These are phyloP conservation scores for Pseudopleuronectes americanus DNA, from an alignment of 2,797 vertebrate species.

Conservation along the genomic window DNA sequence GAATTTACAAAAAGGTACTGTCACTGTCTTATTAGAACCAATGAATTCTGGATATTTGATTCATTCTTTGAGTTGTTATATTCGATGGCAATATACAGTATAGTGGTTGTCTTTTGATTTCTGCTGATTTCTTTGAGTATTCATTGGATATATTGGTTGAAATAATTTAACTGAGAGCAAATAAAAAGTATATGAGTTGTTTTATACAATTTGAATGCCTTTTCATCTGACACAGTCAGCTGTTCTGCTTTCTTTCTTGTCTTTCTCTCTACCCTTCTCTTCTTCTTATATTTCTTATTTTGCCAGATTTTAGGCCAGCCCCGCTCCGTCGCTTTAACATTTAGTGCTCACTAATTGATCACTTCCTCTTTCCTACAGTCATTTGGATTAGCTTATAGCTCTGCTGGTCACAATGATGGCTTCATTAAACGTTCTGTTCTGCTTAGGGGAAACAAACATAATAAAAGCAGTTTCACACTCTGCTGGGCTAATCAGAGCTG, in stretches of 20 bases:
- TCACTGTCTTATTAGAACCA: constrained; percentile 79
- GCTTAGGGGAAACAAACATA: neutral
- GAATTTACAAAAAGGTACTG: constrained; percentile 75
- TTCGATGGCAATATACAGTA: constrained; percentile 81
- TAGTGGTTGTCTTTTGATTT: constrained; percentile 77
- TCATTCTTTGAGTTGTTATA: constrained; percentile 71
- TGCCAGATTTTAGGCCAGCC: neutral
- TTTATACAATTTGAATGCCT: constrained; percentile 66
- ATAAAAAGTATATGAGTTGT: constrained; percentile 78
- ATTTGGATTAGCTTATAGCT: constrained; percentile 1
- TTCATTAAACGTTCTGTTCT: constrained; percentile 5
- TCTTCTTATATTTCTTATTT: neutral
- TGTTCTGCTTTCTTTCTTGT: neutral
- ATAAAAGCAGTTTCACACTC: constrained; percentile 10
- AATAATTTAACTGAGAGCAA: constrained; percentile 79
- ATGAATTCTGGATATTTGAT: constrained; percentile 77
- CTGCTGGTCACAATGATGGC: neutral
- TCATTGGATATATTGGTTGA: constrained; percentile 78
- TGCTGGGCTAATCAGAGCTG: neutral
- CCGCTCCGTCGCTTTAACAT: neutral
- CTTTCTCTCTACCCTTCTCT: neutral
- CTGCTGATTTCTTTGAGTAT: constrained; percentile 69
- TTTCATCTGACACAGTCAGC: constrained; percentile 3
- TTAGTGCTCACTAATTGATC: neutral
- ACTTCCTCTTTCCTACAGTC: constrained; percentile 1